phyloP scores from a whole-genome alignment of 1,140 invertebrate genomes.

The Ooceraea biroi region DNA sequence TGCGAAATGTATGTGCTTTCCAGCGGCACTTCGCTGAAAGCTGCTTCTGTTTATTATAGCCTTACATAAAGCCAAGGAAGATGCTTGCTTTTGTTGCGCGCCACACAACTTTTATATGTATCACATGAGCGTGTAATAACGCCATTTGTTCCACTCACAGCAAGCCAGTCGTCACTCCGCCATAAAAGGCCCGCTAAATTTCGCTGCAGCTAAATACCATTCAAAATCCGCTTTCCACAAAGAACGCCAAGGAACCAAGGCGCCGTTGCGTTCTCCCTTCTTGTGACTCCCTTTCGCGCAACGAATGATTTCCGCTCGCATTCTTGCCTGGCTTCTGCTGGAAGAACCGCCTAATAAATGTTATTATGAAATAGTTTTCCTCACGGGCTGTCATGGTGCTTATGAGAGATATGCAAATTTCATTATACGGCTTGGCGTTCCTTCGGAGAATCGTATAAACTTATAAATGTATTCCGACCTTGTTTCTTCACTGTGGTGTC shows the following conservation, averaged over 20 bases:
- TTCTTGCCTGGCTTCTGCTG: neutral
- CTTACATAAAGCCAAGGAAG: conserved; percentile 17
- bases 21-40: neutral
- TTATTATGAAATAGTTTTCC: conserved; percentile 29
- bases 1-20: conserved; percentile 14
- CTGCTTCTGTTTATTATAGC: conserved; percentile 37
- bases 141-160: conserved; percentile 17
- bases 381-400: neutral
- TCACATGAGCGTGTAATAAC: conserved; percentile 24
- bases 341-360: conserved; percentile 29
- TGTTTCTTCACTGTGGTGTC: neutral
- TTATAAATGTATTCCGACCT: neutral
- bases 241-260: neutral
- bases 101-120: conserved; percentile 30
- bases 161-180: neutral
- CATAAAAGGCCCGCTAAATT: conserved; percentile 7
- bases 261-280: neutral
- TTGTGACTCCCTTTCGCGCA: neutral
- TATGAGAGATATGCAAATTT: conserved; percentile 6
- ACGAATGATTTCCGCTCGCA: neutral
- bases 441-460: conserved; percentile 2
- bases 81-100: conserved; percentile 6
- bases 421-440: neutral
- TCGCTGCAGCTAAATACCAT: conserved; percentile 25
- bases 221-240: neutral